Conservation (phyloP, 2,113 vertebrate genomes). For the Nanorana parkeri region DNA sequence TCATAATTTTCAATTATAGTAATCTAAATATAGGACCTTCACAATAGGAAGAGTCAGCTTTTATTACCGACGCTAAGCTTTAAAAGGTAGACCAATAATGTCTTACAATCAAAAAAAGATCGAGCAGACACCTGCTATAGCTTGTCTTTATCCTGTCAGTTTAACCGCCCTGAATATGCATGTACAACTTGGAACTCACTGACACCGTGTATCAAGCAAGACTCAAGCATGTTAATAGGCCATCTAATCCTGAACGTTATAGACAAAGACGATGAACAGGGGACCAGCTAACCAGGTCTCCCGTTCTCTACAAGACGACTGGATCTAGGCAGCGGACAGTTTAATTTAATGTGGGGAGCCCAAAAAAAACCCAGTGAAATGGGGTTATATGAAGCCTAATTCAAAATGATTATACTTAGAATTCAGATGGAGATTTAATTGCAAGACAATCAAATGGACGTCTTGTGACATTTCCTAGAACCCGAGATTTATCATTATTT, state of each 20-base stretch:
- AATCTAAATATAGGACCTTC: conserved; percentile 76
- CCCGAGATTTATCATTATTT: too few relatives aligned
- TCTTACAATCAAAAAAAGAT: conserved; percentile 69
- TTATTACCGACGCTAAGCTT: conserved; percentile 65
- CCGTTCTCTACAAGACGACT: background rate
- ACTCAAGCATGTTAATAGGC: background rate
- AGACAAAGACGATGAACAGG: background rate
- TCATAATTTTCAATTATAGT: conserved; percentile 84
- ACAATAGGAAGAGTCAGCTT: conserved; percentile 70
- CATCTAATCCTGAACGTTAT: background rate
- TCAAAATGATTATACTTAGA: background rate
- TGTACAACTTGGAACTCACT: conserved; percentile 26
- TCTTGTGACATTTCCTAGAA: background rate
- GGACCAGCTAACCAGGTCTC: too few relatives aligned
- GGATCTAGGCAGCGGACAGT: background rate
- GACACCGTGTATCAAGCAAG: conserved; percentile 16
- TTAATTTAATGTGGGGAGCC: background rate
- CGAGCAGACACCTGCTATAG: conserved; percentile 59
- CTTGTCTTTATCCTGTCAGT: conserved; percentile 63
- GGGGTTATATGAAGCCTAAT: background rate
- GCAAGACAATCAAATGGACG: background rate
- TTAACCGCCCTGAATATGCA: conserved; percentile 62
- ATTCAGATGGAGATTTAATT: background rate
- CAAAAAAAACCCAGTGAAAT: background rate
- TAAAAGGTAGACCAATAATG: conserved; percentile 59